Base-by-base conservation (phyloP, 2,113 vertebrate genomes). In the Tupaia chinensis region DNA sequence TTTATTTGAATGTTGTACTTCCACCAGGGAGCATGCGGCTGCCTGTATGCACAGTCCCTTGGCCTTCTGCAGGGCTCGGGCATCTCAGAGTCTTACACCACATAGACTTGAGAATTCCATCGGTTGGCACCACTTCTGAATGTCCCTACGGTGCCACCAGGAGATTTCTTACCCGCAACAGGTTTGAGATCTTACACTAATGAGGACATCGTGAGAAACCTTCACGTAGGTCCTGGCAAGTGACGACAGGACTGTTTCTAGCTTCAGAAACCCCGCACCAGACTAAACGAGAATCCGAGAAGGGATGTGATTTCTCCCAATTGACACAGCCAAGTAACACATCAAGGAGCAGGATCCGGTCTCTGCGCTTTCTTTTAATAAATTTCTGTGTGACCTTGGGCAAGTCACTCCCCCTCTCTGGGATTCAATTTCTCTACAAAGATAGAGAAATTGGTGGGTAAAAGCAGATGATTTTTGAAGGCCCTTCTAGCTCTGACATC, bases 371-470 rank as follows among this genome's bases (percentile, higher is more conserved):
- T 87, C 54, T 29, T 69, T 91, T 58, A 68, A 65, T 44, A 74
- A 69, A 78, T 87, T 84, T 27, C 54, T 34, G 7, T 66, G 11
- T 87, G 90, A 68, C 34, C 56, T 80, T 82, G 61, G 56, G 25
- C 56, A 88, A 91, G 76, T 83, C 77, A 32, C 5, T 91, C 5
- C 12, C 27, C 29, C 22, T 82, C 83, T 86, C 58, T 63, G 80
- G 34, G 61, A 34, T 95, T 83, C 14, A 69, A 53, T 63, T 97
- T 92, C 89, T 90, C 73, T 61, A 7, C 56, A 88, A 86, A 27
- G 34, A 78, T 56, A 61, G 85, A 12, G 9, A 68, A 34, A 77
- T 4, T 22, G 34, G n/a, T 58, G 3, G 25, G 44, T 9, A 63
- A 94, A 82, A 65, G 66, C 66, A 81, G 32, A 60, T 65, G 58